phyloP scores from a whole-genome alignment of 2,113 vertebrate genomes.

The Oreotrochilus melanogaster region DNA sequence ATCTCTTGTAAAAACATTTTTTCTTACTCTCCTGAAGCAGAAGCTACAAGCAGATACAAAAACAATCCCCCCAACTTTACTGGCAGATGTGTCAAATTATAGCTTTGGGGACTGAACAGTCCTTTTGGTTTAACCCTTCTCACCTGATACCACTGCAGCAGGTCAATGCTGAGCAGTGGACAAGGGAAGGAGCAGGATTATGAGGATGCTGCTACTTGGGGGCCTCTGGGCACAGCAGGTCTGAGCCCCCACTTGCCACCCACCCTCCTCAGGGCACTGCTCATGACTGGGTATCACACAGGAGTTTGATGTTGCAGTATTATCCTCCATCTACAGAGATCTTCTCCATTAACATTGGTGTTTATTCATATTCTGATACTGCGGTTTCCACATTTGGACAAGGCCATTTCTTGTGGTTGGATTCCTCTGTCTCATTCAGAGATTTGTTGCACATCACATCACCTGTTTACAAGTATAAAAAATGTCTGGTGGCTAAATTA shows the following conservation, averaged over 20 bases:
- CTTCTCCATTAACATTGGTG: not conserved
- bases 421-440: not conserved
- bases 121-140: not conserved
- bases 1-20: not conserved
- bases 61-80: not conserved
- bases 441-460: not conserved
- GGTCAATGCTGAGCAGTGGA: not conserved
- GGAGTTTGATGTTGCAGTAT: not conserved
- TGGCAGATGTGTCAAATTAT: not conserved
- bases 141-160: not conserved
- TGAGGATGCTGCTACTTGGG: not conserved
- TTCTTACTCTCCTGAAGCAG: not conserved
- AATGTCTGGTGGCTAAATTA: not conserved
- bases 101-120: not conserved
- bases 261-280: rapidly evolving
- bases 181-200: not conserved
- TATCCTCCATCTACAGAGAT: not conserved
- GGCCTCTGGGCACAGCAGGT: not conserved
- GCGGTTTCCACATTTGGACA: not conserved
- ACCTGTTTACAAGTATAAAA: not conserved
- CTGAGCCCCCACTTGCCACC: rapidly evolving
- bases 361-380: not conserved
- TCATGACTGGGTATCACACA: not conserved
- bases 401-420: not conserved
- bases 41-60: not conserved